Evolutionary conservation across 1,140 invertebrate species (phyloP).

Genomic region (Neodiprion fabricii): DNA sequence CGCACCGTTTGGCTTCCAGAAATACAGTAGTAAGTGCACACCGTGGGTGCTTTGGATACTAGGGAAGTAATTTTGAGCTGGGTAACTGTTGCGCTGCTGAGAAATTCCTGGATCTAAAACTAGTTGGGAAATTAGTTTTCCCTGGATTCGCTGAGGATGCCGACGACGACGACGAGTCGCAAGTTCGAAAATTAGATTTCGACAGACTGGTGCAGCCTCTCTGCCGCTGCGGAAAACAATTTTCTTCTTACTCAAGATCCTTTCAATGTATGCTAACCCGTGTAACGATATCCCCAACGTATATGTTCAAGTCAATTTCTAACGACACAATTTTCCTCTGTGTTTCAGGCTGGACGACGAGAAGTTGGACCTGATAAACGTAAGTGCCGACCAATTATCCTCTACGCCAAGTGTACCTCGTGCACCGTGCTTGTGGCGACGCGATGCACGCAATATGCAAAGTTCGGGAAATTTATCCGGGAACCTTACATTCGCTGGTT

Average conservation of each 20-base stretch:
- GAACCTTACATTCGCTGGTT: too few relatives aligned
- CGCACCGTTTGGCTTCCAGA: too few relatives aligned
- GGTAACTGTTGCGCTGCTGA: neutral
- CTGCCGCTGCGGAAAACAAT: slow-evolving; percentile 19
- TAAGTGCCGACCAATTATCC: slow-evolving; percentile 65
- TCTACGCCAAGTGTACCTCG: neutral
- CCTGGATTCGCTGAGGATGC: slow-evolving; percentile 22
- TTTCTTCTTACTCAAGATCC: slow-evolving; percentile 11
- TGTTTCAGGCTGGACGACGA: slow-evolving; percentile 78
- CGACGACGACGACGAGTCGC: slow-evolving; percentile 7
- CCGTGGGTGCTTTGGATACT: neutral
- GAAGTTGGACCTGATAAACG: slow-evolving; percentile 86
- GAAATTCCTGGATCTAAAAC: slow-evolving; percentile 43
- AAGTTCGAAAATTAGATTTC: slow-evolving; percentile 23
- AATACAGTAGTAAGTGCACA: too few relatives aligned
- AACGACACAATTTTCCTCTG: slow-evolving; percentile 46
- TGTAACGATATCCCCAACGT: neutral
- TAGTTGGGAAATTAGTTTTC: slow-evolving; percentile 48
- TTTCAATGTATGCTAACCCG: neutral
- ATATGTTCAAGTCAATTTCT: slow-evolving; percentile 23
- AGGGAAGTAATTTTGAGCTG: neutral
- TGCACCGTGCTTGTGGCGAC: too few relatives aligned
- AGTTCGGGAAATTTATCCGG: neutral
- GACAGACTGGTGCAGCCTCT: too few relatives aligned
- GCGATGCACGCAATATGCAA: neutral